Evolutionary conservation across 2,113 vertebrate genomes (phyloP).

Genomic region (Dicrurus megarhynchus): DNA sequence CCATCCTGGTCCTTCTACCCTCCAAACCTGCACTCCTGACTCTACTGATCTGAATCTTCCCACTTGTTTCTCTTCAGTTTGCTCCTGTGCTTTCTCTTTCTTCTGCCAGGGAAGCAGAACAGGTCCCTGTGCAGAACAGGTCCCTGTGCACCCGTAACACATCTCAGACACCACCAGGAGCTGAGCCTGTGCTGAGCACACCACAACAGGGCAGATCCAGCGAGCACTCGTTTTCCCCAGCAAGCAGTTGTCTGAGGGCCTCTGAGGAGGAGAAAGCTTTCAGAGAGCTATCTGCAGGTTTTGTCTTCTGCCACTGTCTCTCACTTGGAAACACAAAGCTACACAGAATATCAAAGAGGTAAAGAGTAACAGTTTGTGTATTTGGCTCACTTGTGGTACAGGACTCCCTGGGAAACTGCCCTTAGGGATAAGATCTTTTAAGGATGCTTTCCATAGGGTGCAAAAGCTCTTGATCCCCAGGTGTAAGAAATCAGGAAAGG

Average conservation of each 20-base stretch:
- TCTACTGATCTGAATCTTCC: not conserved
- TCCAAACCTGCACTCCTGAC: not conserved
- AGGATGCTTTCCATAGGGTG: not conserved
- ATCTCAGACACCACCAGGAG: not conserved
- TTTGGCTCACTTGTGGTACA: not conserved
- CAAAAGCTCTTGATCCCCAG: not conserved
- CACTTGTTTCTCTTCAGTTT: not conserved
- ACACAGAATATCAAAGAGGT: not conserved
- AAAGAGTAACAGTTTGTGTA: not conserved
- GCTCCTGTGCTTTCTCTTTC: not conserved
- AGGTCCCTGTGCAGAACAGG: not conserved
- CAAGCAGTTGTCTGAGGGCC: not conserved
- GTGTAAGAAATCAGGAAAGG: not conserved
- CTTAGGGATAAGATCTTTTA: not conserved
- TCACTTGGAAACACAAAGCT: not conserved
- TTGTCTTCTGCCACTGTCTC: not conserved
- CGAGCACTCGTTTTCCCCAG: rapidly evolving
- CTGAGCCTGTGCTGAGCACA: not conserved
- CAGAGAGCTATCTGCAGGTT: not conserved
- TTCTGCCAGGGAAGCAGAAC: not conserved
- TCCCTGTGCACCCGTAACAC: not conserved
- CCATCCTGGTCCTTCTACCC: not conserved
- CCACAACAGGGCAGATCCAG: not conserved
- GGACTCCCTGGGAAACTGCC: not conserved
- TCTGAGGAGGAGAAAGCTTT: not conserved